phyloP scores from a whole-genome alignment of 1,140 invertebrate genomes.

The Venustaconcha ellipsiformis region DNA sequence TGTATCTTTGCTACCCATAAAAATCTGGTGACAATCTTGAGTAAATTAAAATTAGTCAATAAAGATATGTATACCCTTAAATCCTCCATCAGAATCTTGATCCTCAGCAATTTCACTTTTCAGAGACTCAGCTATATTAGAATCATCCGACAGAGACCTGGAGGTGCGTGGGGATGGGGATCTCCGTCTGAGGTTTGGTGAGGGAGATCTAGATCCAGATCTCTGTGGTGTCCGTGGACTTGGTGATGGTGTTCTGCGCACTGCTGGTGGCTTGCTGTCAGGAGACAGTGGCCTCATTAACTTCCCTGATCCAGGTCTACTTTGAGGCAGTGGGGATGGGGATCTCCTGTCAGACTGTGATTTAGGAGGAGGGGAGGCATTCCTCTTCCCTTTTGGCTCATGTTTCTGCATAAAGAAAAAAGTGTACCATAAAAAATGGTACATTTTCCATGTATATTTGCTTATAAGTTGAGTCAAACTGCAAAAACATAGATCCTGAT shows the following conservation, averaged over 20 bases:
- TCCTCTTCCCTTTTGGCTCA: too few relatives aligned
- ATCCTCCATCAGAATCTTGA: slow-evolving; percentile 24
- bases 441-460: too few relatives aligned
- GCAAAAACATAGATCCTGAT: too few relatives aligned
- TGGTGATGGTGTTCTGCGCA: slow-evolving; percentile 26
- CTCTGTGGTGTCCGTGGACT: slow-evolving; percentile 13
- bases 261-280: slow-evolving; percentile 18
- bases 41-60: not conserved
- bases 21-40: too few relatives aligned
- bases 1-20: too few relatives aligned
- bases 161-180: slow-evolving; percentile 19
- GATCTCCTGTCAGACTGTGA: not conserved
- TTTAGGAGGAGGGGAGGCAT: too few relatives aligned
- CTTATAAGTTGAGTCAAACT: too few relatives aligned
- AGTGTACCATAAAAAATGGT: too few relatives aligned
- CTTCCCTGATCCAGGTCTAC: not conserved
- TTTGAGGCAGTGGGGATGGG: slow-evolving; percentile 10
- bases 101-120: slow-evolving; percentile 39
- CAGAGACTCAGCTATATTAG: slow-evolving; percentile 44
- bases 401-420: too few relatives aligned
- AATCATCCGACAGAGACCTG: slow-evolving; percentile 36
- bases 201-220: not conserved
- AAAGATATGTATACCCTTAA: slow-evolving; percentile 32
- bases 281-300: slow-evolving; percentile 11
- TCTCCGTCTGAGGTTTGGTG: slow-evolving; percentile 19